Conservation (phyloP, 2,113 vertebrate species). For the Corvus moneduloides region DNA sequence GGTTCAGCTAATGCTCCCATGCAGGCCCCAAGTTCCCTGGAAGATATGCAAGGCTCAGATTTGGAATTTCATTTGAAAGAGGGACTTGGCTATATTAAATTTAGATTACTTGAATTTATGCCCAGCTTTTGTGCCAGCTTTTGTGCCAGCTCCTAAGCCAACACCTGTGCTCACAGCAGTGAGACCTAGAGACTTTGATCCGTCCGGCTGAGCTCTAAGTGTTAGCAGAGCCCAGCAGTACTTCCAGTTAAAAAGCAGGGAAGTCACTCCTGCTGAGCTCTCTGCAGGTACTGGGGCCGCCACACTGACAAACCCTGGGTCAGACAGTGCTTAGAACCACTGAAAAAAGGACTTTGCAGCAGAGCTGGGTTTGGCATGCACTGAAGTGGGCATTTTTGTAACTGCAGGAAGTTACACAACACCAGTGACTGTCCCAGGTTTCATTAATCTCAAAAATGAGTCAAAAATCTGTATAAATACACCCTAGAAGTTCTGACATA, state of each 20-base stretch:
- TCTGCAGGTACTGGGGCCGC: not conserved
- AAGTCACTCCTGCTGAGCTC: not conserved
- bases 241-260: not conserved
- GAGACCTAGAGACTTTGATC: not conserved
- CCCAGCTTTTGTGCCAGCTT: not conserved
- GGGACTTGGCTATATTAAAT: not conserved
- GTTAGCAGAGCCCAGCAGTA: not conserved
- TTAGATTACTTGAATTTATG: not conserved
- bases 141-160: not conserved
- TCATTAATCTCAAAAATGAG: not conserved
- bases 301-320: not conserved
- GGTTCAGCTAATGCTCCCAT: not conserved
- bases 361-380: not conserved
- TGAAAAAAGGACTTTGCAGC: not conserved
- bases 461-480: not conserved
- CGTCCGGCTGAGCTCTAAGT: fast-evolving
- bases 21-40: not conserved
- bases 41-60: not conserved
- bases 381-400: not conserved
- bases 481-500: not conserved
- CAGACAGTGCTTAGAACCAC: not conserved
- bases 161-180: not conserved
- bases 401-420: not conserved
- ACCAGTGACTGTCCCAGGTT: not conserved
- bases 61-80: not conserved